Conservation (phyloP, 2,888 invertebrate species). For the Poecilus cupreus region DNA sequence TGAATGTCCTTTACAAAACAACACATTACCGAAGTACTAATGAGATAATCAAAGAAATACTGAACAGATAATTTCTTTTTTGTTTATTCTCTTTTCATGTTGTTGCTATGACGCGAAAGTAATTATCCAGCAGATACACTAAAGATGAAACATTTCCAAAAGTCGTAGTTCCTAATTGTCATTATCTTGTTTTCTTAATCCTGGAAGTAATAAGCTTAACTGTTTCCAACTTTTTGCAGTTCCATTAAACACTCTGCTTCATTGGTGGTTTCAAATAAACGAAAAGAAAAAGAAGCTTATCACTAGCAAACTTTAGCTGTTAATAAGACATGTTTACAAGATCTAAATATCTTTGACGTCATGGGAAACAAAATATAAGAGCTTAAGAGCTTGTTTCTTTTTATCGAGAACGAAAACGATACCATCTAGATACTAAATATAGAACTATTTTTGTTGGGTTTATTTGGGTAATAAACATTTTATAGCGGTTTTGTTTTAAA, state of each 20-base stretch:
- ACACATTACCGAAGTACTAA: no score
- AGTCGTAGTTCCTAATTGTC: conserved; percentile 32
- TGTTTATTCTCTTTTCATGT: no score
- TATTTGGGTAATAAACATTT: no score
- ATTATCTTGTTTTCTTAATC: conserved; percentile 45
- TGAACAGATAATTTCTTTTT: no score
- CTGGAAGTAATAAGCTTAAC: conserved; percentile 21
- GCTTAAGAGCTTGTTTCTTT: no score
- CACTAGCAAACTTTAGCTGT: conserved; percentile 31
- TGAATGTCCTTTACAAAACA: no score
- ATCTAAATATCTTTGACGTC: conserved; percentile 21
- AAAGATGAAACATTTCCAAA: neutral
- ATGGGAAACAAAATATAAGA: neutral
- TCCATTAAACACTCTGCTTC: conserved; percentile 24
- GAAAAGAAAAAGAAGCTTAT: conserved; percentile 33
- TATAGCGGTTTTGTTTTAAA: no score
- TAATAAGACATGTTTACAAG: conserved; percentile 36
- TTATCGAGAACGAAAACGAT: neutral
- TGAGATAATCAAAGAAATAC: no score
- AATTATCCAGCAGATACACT: neutral
- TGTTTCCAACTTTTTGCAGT: conserved; percentile 30
- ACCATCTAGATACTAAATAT: neutral
- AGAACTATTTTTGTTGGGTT: neutral
- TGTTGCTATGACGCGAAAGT: no score
- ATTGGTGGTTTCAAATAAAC: conserved; percentile 10